Evolutionary conservation across 2,888 invertebrate species (phyloP), one percentile per base, ranked within the genome.

Genomic region (Dryococelus australis): DNA sequence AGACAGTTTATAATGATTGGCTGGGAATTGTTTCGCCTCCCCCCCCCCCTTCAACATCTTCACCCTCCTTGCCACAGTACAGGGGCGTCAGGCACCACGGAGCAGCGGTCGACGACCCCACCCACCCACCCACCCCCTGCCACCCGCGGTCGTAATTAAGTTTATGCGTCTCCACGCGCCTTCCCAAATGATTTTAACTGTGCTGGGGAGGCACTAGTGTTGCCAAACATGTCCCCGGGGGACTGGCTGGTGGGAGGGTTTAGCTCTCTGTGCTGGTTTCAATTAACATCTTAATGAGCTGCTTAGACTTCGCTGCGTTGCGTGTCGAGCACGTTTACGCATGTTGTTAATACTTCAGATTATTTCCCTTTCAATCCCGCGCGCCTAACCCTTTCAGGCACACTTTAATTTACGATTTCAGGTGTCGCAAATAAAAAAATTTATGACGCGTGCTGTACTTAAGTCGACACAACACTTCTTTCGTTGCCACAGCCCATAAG

Each of bases 1-100:
- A 65, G 65, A n/a, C n/a, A n/a, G 65, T 65, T 65, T 65, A 65
- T 65, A 65, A 65, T 65, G 65, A 65, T 65, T 65, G 65, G 65
- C 65, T 24, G 65, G 65, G 65, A 65, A 20, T 20, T 24, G 65
- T 5, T 16, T 65, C n/a, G 65, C 20, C 65, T 20, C 65, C 20
- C 65, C 65, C 65, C 10, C 65, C 24, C 65, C 20, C 65, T 65
- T 12, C 12, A 47, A 47, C 47, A 6, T 47, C 47, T 47, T 47
- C 47, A 47, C 47, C n/a, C n/a, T n/a, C n/a, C n/a, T n/a, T n/a
- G n/a, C n/a, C n/a, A n/a, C n/a, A n/a, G n/a, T n/a, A n/a, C n/a
- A n/a, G n/a, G n/a, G n/a, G n/a, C n/a, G n/a, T n/a, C n/a, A n/a
- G n/a, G 12, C 9, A 47, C 47, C 47, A 47, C 47, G 47, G 47